Evolutionary conservation across 2,797 vertebrate species (phyloP).

Genomic region (Epinephelus coioides): DNA sequence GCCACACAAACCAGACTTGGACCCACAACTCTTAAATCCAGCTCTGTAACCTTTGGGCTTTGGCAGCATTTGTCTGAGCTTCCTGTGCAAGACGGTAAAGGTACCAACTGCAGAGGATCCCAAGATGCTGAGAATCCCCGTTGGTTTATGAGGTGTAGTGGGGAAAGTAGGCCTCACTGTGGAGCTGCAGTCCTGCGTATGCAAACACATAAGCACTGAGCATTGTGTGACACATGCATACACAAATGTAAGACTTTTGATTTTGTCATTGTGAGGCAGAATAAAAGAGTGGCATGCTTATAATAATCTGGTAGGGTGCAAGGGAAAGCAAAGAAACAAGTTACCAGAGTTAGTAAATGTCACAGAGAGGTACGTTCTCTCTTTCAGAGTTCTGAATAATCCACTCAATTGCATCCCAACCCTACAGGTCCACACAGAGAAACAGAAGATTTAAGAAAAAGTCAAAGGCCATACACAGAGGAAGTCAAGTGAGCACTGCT

Average conservation of each 20-base stretch:
- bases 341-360: conserved; percentile 89
- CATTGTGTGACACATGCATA: background rate
- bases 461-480: background rate
- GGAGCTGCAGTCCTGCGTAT: conserved; percentile 49
- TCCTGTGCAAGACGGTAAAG: conserved; percentile 8
- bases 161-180: conserved; percentile 22
- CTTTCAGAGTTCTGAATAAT: conserved; percentile 97
- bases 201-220: conserved; percentile 32
- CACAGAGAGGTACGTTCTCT: conserved; percentile 85
- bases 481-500: background rate
- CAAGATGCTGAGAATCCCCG: conserved; percentile 21
- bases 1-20: conserved; percentile 1
- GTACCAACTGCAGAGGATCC: conserved; percentile 31
- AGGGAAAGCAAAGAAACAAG: conserved; percentile 48
- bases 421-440: conserved; percentile 89
- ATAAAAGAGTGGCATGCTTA: conserved; percentile 14
- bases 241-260: background rate
- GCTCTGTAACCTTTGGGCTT: conserved; percentile 40
- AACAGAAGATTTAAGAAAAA: conserved; percentile 38
- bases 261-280: background rate
- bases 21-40: conserved; percentile 19
- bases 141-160: conserved; percentile 41
- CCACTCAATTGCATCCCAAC: conserved; percentile 99
- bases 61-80: conserved; percentile 49
- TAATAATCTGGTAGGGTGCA: conserved; percentile 4